These are phyloP conservation scores for Geotria australis DNA, from an alignment of 2,797 vertebrate genomes.

Conservation along the genomic window DNA sequence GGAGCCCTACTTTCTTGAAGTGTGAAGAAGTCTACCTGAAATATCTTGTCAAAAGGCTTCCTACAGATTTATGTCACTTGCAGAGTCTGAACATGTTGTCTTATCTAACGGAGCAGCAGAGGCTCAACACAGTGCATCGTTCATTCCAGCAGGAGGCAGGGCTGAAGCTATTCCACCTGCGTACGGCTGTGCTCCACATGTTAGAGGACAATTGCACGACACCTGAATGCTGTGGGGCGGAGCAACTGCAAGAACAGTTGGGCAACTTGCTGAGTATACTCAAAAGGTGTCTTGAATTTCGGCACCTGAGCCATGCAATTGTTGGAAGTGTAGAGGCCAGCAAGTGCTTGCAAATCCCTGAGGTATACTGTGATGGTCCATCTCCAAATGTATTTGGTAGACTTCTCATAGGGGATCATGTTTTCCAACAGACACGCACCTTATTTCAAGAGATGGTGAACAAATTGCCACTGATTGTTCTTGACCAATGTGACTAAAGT, in stretches of 20 bases:
- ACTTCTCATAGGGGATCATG: neutral
- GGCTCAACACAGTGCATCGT: neutral
- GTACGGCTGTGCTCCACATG: no score
- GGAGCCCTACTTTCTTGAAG: neutral
- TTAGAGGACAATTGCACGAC: no score
- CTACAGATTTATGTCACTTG: neutral
- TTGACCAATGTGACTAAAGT: no score
- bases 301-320: no score
- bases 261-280: no score
- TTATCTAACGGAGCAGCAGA: neutral
- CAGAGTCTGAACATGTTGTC: neutral
- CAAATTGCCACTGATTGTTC: neutral
- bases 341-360: neutral
- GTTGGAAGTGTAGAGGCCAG: no score
- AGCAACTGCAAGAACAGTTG: no score
- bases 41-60: neutral
- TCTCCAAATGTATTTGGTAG: neutral
- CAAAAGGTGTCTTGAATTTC: no score
- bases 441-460: neutral
- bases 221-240: no score
- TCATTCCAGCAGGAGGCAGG: no score
- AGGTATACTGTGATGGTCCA: neutral
- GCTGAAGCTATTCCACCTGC: no score
- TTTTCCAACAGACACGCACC: neutral
- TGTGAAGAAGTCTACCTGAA: neutral